Base-by-base conservation (phyloP, 2,888 invertebrate genomes). In the Nesidiocoris tenuis region DNA sequence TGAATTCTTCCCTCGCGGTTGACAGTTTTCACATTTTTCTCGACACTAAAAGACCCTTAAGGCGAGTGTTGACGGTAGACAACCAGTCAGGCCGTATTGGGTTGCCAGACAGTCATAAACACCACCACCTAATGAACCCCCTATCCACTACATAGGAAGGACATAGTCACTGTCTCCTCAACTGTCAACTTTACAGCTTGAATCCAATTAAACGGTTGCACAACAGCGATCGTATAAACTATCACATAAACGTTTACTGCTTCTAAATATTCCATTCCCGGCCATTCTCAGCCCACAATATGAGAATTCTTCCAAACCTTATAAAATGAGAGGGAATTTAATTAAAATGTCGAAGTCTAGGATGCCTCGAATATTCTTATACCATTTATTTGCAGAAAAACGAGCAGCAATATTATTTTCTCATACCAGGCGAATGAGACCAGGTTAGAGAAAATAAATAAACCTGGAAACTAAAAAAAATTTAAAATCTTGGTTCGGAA, bases 181-280 rank as follows among this genome's bases (percentile, higher is more conserved):
- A 70, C 70, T 59, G 70, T 70, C 70, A 70, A 59, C 70, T 70
- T 70, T 70, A 70, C 57, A 2, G 70, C 70, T 70, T 24, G 70
- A 70, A 59, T 70, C 70, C 70, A 70, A 70, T 70, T 70, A 70
- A 70, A 70, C 70, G 54, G 70, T 70, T 70, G 70, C 70, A 70
- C 70, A 70, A 70, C 70, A 70, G 39, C n/a, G 70, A 24, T 57
- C 70, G 23, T 70, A 70, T 39, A 57, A 70, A 70, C 70, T 54
- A 70, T 70, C 70, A 59, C 57, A 70, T 70, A 70, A 70, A 57
- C 70, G 59, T 70, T 70, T 54, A 70, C 24, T 70, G 59, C 39
- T 12, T 39, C 12, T 39, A 7, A 39, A 39, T 39, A 39, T 39
- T 39, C 39, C 39, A 12, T 39, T 12, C 39, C 39, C 12, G 12